Evolutionary conservation across 2,888 invertebrate species (phyloP), one percentile per base, ranked within the genome.

Genomic region (Drosophila crucigera): DNA sequence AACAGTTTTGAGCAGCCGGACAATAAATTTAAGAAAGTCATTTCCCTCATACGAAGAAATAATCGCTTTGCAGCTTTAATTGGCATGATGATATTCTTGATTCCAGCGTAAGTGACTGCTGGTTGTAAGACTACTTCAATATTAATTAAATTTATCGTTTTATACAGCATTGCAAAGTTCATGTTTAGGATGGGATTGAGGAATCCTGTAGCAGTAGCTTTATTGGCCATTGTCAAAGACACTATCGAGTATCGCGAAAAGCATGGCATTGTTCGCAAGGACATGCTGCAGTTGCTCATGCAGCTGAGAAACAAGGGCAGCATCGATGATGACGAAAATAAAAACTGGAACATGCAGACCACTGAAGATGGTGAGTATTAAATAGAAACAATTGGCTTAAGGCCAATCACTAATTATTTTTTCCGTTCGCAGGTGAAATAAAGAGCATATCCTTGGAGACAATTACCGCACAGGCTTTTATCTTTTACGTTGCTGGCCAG

Each of bases 201-300:
- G 37, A 84, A 88, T 35, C 65, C 83, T 4, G 75, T 93, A 0
- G 84, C 83, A 2, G 22, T 83, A 0, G 93, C 93, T 58, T 93
- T 94, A 87, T 74, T 91, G 37, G 84, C 86, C 16, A 86, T 94
- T 19, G 92, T 94, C 0, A 91, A 92, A 28, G 90, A 93, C 9
- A 93, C 94, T 4, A 91, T 94, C 11, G 90, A 92, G n/a, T 85
- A 92, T 60, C 92, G 94, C 7, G 93, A 94, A 68, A 78, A 90
- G 28, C 92, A 93, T 43, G 93, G 93, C 39, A 87, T 93, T 41
- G 84, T 89, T 14, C 91, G 94, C 31, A 92, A 93, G 66, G 94
- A 94, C 76, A 89, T 94, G 70, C 84, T 94, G 80, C 93, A 94
- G 68, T 78, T 94, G 49, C 78, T 94, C 59, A 93, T 94, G 76